Percentiles rank a stretch among this genome's conserved stretches.
phyloP scores from a whole-genome alignment of 2,113 vertebrate genomes.

The Ranitomeya imitator region DNA sequence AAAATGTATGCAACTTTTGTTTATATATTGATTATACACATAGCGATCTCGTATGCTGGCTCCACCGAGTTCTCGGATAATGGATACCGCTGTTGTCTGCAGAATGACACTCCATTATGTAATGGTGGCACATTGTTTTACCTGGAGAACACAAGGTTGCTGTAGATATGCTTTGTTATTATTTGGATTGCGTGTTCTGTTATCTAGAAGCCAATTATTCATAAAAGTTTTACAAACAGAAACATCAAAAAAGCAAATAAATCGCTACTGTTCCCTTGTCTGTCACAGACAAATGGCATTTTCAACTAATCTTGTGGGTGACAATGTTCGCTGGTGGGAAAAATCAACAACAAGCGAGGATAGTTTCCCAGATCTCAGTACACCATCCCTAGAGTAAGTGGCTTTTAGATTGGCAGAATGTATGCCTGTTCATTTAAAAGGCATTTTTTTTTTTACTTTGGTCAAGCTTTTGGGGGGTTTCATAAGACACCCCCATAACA shows the following conservation, averaged over 20 bases:
- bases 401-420: too few species aligned
- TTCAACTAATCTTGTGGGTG: background rate
- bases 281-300: background rate
- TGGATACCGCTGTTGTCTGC: constrained; percentile 2
- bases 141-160: background rate
- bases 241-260: background rate
- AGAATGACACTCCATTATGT: constrained; percentile 13
- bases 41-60: background rate
- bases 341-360: background rate
- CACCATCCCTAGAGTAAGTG: too few species aligned
- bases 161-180: background rate
- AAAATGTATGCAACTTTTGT: constrained; percentile 8
- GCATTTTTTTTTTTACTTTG: too few species aligned
- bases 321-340: background rate
- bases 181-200: background rate
- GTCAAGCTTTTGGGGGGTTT: too few species aligned
- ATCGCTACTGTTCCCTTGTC: background rate
- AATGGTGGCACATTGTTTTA: background rate
- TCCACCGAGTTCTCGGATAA: background rate
- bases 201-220: background rate
- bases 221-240: background rate
- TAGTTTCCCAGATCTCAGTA: background rate
- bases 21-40: constrained; percentile 4
- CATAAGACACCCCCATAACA: too few species aligned
- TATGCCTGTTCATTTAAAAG: too few species aligned